Conservation (phyloP, 2,797 vertebrate species). For the Gymnoscopelus microlampas region DNA sequence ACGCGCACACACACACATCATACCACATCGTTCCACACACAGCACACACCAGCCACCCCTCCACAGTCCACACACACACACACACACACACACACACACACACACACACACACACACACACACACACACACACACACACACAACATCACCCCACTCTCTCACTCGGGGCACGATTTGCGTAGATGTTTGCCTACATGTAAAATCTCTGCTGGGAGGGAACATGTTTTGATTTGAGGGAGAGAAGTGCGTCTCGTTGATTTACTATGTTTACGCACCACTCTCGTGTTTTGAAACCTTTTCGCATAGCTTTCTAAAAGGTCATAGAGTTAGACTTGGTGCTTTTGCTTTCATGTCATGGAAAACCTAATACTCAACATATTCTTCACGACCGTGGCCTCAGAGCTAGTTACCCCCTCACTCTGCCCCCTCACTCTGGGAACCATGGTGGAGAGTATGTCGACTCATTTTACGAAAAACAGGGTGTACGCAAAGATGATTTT, state of each 20-base stretch:
- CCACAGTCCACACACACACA: slow-evolving; percentile 3
- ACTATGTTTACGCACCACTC: slow-evolving; percentile 35
- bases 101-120: slow-evolving; percentile 5
- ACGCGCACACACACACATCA: slow-evolving; percentile 1
- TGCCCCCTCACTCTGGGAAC: no score
- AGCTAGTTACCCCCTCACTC: no score
- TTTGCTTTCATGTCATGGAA: no score
- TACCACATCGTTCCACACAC: not conserved
- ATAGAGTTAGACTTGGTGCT: not conserved
- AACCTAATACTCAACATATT: no score
- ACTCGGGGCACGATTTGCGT: not conserved
- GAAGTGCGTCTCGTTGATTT: slow-evolving; percentile 54
- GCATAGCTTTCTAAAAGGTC: slow-evolving; percentile 56
- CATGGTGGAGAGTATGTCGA: no score
- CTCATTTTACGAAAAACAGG: no score
- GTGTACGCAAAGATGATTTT: no score
- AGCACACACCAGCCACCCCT: not conserved
- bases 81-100: not conserved
- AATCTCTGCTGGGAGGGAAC: slow-evolving; percentile 36
- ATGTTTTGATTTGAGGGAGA: slow-evolving; percentile 55
- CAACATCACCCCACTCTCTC: slow-evolving; percentile 4
- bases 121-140: not conserved
- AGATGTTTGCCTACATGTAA: slow-evolving; percentile 39
- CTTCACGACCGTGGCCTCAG: no score
- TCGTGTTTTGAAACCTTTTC: slow-evolving; percentile 52